Conservation (phyloP, 2,888 invertebrate species). For the Salpingus planirostris region DNA sequence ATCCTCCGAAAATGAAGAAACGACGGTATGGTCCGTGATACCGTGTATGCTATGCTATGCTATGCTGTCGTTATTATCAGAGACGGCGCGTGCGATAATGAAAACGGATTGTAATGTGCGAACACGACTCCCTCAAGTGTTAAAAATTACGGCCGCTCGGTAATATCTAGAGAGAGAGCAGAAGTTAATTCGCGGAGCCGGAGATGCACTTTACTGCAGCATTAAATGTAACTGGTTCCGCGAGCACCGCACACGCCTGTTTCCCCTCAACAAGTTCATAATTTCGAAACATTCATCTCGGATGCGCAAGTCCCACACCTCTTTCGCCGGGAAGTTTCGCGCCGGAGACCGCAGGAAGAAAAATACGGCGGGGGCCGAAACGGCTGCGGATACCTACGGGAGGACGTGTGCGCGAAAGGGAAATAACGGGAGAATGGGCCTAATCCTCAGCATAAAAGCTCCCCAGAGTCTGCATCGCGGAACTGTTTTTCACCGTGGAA, state of each 20-base stretch:
- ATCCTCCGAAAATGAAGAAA: too few relatives aligned
- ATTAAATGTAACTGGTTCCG: slow-evolving; percentile 11
- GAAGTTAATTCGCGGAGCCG: slow-evolving; percentile 9
- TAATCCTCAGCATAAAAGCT: slow-evolving; percentile 23
- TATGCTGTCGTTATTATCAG: too few relatives aligned
- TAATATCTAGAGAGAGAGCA: background rate
- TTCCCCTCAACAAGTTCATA: slow-evolving; percentile 16
- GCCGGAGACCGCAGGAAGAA: slow-evolving; percentile 6
- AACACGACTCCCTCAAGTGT: background rate
- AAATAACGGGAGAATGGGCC: slow-evolving; percentile 18
- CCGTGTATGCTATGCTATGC: too few relatives aligned
- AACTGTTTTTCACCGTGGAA: slow-evolving; percentile 22
- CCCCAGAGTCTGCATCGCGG: slow-evolving; percentile 18
- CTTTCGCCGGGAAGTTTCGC: slow-evolving; percentile 12
- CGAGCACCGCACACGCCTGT: slow-evolving; percentile 8
- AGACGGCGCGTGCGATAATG: too few relatives aligned
- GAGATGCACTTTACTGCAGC: slow-evolving; percentile 7
- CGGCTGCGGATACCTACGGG: slow-evolving; percentile 9
- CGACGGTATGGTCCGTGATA: too few relatives aligned
- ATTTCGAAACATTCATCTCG: slow-evolving; percentile 13
- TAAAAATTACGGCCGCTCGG: background rate
- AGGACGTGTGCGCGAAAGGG: slow-evolving; percentile 14
- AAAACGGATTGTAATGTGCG: too few relatives aligned
- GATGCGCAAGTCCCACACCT: slow-evolving; percentile 12
- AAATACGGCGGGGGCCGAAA: slow-evolving; percentile 3